phyloP scores from a whole-genome alignment of 2,113 vertebrate genomes.

The Tachuris rubrigastra region DNA sequence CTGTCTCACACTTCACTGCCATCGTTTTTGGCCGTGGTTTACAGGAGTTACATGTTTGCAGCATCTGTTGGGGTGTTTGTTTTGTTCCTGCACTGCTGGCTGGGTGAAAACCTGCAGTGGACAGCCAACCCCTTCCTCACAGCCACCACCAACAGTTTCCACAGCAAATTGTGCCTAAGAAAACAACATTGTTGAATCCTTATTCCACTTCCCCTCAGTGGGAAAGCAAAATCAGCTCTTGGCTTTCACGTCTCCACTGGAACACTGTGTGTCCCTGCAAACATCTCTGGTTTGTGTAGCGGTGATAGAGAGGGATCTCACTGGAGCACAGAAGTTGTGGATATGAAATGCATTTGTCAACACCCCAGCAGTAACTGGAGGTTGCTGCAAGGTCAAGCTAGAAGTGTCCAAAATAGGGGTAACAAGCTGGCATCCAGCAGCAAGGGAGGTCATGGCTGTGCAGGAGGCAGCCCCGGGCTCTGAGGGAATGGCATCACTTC shows the following conservation, averaged over 20 bases:
- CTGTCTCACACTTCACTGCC: neutral
- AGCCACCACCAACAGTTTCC: neutral
- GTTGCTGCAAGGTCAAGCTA: neutral
- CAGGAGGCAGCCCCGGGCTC: neutral
- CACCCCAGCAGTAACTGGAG: neutral
- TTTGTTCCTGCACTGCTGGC: neutral
- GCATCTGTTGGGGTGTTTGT: neutral
- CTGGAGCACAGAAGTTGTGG: neutral
- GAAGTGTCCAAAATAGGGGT: neutral
- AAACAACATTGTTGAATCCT: neutral
- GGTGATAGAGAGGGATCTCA: neutral
- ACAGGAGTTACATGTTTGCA: neutral
- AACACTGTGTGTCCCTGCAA: neutral
- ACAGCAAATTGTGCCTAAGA: neutral
- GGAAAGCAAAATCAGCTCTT: neutral
- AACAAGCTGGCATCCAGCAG: neutral
- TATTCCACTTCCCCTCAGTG: neutral
- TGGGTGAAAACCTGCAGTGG: accelerated
- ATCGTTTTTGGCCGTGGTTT: neutral
- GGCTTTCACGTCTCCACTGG: neutral
- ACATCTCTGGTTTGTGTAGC: accelerated
- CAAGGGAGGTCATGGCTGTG: accelerated
- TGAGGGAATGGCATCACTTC: neutral
- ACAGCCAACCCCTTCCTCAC: neutral
- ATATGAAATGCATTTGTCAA: neutral